Conservation (phyloP, 30 jellyfish, hydroid and myxozoan species). For the Cassiopea andromeda region DNA sequence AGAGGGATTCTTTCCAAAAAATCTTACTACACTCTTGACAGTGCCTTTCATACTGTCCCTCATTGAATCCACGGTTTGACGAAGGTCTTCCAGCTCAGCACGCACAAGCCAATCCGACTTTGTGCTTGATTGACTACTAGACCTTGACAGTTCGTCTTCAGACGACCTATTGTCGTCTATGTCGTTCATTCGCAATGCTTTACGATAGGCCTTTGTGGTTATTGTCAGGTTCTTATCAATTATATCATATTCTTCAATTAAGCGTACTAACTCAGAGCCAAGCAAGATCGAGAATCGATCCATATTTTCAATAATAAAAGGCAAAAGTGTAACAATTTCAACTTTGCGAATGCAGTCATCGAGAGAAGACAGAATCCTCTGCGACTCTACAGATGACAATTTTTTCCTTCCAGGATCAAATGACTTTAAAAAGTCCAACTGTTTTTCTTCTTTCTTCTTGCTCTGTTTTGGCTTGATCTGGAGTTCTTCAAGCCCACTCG, state of each 20-base stretch:
- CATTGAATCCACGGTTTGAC: constrained; percentile 17
- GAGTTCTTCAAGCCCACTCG: constrained; percentile 68
- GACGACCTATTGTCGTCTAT: not conserved
- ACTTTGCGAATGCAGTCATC: constrained; percentile 81
- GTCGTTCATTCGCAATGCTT: constrained; percentile 12
- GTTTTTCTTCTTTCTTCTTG: constrained; percentile 49
- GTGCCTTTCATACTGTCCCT: constrained; percentile 38
- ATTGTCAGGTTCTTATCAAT: constrained; percentile 51
- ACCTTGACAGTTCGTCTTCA: constrained; percentile 29
- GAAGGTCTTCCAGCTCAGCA: constrained; percentile 55
- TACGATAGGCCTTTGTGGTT: constrained; percentile 42
- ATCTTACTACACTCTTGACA: constrained; percentile 63
- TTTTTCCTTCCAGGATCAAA: constrained; percentile 84
- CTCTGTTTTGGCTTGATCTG: constrained; percentile 58
- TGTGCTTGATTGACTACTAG: constrained; percentile 37
- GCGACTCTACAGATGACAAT: constrained; percentile 86
- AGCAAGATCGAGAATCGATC: constrained; percentile 75
- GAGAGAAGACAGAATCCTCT: constrained; percentile 72
- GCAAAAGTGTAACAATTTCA: constrained; percentile 88
- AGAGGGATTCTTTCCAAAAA: constrained; percentile 82
- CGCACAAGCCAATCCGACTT: constrained; percentile 67
- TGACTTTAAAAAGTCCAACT: constrained; percentile 46
- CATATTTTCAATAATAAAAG: constrained; percentile 79
- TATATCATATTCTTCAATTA: constrained; percentile 60
- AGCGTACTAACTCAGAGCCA: constrained; percentile 66